Evolutionary conservation across 2,888 invertebrate genomes (phyloP), one percentile per base, ranked within the genome.

Genomic region (Poecilus cupreus): DNA sequence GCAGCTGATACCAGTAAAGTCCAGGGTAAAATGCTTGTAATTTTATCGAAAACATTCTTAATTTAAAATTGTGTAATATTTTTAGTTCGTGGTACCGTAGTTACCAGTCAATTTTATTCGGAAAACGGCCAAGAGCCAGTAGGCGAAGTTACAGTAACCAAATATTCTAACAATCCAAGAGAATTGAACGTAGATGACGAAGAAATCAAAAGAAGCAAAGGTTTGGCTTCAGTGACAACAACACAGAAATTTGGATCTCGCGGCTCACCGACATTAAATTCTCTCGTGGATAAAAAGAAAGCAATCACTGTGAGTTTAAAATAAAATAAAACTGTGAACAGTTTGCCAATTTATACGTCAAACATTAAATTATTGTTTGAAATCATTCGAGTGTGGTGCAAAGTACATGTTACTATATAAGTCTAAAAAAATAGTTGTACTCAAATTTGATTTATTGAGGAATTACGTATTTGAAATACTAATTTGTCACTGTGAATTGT

Each of bases 1-100:
- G 81, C 81, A 26, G 64, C 75, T 60, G 54, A 49, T 43, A 16
- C 43, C 20, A 91, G 91, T 85, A 92, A 92, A 87, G 92, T 91
- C 85, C 93, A 93, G 92, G 94, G 94, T 94, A 87, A 87, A n/a
- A n/a, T n/a, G n/a, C n/a, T n/a, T n/a, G 64, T 4, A 86, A 83
- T 39, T 78, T 82, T 43, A 20, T n/a, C 16, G 11, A 39, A 2
- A 46, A 46, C 18, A 51, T 51, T 51, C 18, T 51, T 51, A 46
- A 46, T 10, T 46, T 43, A n/a, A n/a, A n/a, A n/a, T n/a, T n/a
- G n/a, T n/a, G n/a, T n/a, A n/a, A n/a, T 68, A 72, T 77, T 87
- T 86, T 79, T 88, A 94, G 94, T 95, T 88, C 94, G 94, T 90
- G 94, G 94, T 85, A 93, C 94, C 81, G 92, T 94, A 83, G 91